Percentiles rank a stretch among this genome's conserved stretches.
Evolutionary conservation across 2,888 invertebrate species (phyloP).

Genomic region (Salpingus planirostris): DNA sequence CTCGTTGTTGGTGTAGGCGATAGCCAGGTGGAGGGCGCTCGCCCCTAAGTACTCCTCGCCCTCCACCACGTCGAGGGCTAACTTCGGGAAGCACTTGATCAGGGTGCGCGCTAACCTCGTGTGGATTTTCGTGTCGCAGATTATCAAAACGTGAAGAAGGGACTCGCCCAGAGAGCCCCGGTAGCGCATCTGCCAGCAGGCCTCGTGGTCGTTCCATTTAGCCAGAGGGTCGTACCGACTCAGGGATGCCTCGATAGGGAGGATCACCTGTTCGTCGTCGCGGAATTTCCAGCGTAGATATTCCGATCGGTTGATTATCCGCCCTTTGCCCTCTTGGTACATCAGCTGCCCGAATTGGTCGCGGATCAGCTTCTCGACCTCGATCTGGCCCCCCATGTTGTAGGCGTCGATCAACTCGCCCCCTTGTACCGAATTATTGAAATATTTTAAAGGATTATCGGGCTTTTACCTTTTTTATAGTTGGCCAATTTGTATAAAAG

Average conservation of each 20-base stretch:
- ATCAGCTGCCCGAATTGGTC: constrained; percentile 82
- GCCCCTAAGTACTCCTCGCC: constrained; percentile 95
- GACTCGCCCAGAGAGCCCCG: constrained; percentile 94
- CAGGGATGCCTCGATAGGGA: constrained; percentile 79
- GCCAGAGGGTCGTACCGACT: constrained; percentile 80
- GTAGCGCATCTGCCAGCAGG: constrained; percentile 97
- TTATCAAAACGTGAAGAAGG: constrained; percentile 86
- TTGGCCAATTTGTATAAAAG: constrained; percentile 80
- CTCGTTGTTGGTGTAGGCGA: constrained; percentile 94
- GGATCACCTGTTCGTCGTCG: constrained; percentile 73
- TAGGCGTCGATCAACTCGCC: constrained; percentile 85
- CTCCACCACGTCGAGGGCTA: constrained; percentile 90
- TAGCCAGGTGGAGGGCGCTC: constrained; percentile 89
- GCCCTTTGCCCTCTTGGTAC: constrained; percentile 78
- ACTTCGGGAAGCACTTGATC: constrained; percentile 82
- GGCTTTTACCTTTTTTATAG: constrained; percentile 68
- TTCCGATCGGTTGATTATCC: constrained; percentile 78
- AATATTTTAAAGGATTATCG: not conserved
- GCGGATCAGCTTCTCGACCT: constrained; percentile 75
- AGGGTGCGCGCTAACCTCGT: constrained; percentile 80
- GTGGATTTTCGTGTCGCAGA: constrained; percentile 79
- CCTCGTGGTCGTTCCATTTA: constrained; percentile 84
- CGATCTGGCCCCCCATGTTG: constrained; percentile 70
- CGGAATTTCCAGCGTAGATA: constrained; percentile 86
- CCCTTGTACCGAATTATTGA: constrained; percentile 37